Base-by-base conservation (phyloP, 2,888 invertebrate genomes). In the Netelia inedita region DNA sequence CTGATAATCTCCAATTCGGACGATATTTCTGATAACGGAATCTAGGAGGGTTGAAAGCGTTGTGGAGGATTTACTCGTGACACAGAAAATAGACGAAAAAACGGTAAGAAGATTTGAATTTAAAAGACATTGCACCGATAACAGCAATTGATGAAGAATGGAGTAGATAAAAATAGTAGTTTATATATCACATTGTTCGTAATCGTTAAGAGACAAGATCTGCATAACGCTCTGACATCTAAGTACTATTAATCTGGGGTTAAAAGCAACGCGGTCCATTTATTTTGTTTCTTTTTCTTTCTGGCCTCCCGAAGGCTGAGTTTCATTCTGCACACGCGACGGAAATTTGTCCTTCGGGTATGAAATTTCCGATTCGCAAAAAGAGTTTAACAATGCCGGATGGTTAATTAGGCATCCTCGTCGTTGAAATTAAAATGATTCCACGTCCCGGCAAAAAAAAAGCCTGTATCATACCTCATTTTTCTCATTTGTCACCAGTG, bases 221-320 rank as follows among this genome's bases (percentile, higher is more conserved):
- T 79, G 83, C 85, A 71, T 76, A 83, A 83, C 80, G 65, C 79
- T 79, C 79, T 69, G 84, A 85, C 74, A 73, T 85, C 86, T 87
- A 87, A 87, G 87, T 87, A 87, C 87, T 85, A 85, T 85, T 79
- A 76, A 86, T 83, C 71, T 86, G 85, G 81, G 82, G 79, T 85
- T 85, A 84, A 85, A 87, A 86, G 86, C 86, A 85, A 85, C 83
- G 79, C 83, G 85, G 86, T 85, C 78, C 82, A 8, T 21, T 69
- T 63, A 23, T 74, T 46, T 68, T 19, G 43, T 66, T 61, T 65
- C 21, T 82, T 74, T 79, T 43, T 59, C 43, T 79, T 73, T 43
- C 86, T 79, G 73, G 81, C 79, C 82, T 74, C 80, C 59, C 72
- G 82, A 83, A 81, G 83, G 83, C 85, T 85, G 85, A 85, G 87